Conservation (phyloP, 1,140 invertebrate genomes). For the Diabrotica undecimpunctata region DNA sequence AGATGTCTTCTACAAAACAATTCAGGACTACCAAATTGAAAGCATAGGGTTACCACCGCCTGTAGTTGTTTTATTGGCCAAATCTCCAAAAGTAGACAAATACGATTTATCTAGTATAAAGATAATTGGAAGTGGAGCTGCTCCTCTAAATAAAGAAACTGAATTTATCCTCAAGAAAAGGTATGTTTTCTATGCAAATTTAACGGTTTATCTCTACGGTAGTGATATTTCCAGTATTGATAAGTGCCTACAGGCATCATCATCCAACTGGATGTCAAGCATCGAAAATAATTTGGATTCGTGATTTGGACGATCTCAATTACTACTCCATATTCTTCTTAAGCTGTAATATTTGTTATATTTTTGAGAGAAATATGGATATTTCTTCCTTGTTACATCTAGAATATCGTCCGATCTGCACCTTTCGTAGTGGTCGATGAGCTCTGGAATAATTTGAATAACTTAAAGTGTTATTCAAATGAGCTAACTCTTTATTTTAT, state of each 20-base stretch:
- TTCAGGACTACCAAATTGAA: slow-evolving; percentile 55
- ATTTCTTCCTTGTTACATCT: neutral
- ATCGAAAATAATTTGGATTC: neutral
- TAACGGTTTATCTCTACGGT: too few relatives aligned
- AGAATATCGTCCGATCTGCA: too few relatives aligned
- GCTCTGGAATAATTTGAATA: too few relatives aligned
- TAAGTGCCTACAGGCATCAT: neutral
- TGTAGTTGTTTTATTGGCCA: slow-evolving; percentile 54
- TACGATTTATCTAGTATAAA: slow-evolving; percentile 49
- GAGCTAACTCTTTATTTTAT: too few relatives aligned
- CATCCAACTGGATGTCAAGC: neutral
- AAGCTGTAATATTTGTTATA: neutral
- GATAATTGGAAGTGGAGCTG: slow-evolving; percentile 50
- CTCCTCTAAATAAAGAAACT: slow-evolving; percentile 48
- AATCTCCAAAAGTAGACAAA: slow-evolving; percentile 47
- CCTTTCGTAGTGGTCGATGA: too few relatives aligned
- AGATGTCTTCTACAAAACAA: slow-evolving; percentile 54
- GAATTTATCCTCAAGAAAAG: slow-evolving; percentile 45
- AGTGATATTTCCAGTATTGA: too few relatives aligned
- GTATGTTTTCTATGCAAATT: slow-evolving; percentile 16
- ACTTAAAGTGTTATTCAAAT: too few relatives aligned
- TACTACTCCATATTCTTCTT: too few relatives aligned
- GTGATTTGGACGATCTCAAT: neutral
- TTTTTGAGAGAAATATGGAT: neutral
- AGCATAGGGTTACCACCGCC: slow-evolving; percentile 55